Evolutionary conservation across 1,140 invertebrate genomes (phyloP), one percentile per base, ranked within the genome.

Genomic region (Hypsibius dujardini): DNA sequence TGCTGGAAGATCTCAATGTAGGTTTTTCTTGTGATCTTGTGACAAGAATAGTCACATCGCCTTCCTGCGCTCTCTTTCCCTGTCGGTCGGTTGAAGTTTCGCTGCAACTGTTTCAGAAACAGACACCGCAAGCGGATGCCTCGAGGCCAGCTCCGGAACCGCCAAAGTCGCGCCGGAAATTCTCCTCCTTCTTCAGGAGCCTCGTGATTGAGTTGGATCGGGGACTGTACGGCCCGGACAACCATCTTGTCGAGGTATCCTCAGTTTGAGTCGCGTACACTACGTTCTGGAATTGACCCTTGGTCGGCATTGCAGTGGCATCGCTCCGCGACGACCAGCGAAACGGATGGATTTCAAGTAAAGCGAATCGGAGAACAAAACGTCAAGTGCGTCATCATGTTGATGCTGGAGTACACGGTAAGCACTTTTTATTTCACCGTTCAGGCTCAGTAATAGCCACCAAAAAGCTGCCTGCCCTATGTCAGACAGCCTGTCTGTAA

Each of bases 321-420:
- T 82, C 86, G 96, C 77, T 98, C 94, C 1, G 85, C 92, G 46
- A 94, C 90, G 71, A 99, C 95, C 1, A 92, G 96, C 80, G 96
- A 99, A 84, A 99, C 96, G 45, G 96, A 99, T 82, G 96, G 96
- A 0, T 99, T 99, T 80, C 96, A 99, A 83, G 90, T 98, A 56
- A 99, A 98, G 82, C 84, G 96, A 72, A 95, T 95, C 0, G 96
- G 96, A 2, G 95, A 98, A 80, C 92, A 94, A 79, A 97, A 98
- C 82, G 95, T 99, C 50, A 87, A 92, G 40, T 98, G 95, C 81
- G 98, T 94, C 1, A 97, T 99, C 77, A 83, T 98, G 47, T 81
- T 99, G 71, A 85, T 98, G 75, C 83, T 99, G 56, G 95, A 99
- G 82, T 97, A 98, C 83, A 94, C 98, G 82, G 81, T 81, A 75